A percentile compares a stretch with the other conserved stretches of the same genome.
Evolutionary conservation across 1,140 invertebrate genomes (phyloP).

Genomic region (Varroa destructor): DNA sequence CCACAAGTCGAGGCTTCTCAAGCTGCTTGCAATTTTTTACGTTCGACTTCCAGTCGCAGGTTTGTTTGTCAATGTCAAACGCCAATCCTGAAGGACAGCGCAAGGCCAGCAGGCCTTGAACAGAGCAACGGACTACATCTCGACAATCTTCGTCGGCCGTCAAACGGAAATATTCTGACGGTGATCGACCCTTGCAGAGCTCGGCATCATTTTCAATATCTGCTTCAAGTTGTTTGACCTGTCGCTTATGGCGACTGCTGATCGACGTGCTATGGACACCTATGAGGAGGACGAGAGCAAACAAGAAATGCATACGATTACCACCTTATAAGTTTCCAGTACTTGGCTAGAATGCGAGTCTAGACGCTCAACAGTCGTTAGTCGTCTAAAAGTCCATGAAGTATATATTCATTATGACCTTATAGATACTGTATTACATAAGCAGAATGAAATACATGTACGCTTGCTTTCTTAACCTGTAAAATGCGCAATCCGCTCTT

Average conservation of each 20-base stretch:
- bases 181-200: constrained; percentile 65
- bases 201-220: constrained; percentile 40
- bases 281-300: neutral
- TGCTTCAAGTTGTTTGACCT: constrained; percentile 22
- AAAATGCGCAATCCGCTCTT: too few species aligned
- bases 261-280: constrained; percentile 22
- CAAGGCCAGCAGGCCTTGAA: constrained; percentile 54
- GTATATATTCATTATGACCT: too few species aligned
- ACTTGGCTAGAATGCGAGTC: too few species aligned
- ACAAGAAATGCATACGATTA: too few species aligned
- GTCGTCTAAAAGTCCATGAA: too few species aligned
- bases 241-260: constrained; percentile 19
- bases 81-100: constrained; percentile 74
- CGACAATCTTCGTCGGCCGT: constrained; percentile 64
- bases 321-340: too few species aligned
- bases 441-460: too few species aligned
- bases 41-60: constrained; percentile 87
- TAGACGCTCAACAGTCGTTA: too few species aligned
- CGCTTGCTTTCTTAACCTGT: too few species aligned
- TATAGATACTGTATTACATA: too few species aligned
- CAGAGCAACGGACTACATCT: constrained; percentile 59
- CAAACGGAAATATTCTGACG: constrained; percentile 75
- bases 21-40: constrained; percentile 40
- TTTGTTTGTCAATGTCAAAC: constrained; percentile 85
- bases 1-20: constrained; percentile 52